phyloP scores from a whole-genome alignment of 2,797 vertebrate species.

The Gallinago nigripennis region DNA sequence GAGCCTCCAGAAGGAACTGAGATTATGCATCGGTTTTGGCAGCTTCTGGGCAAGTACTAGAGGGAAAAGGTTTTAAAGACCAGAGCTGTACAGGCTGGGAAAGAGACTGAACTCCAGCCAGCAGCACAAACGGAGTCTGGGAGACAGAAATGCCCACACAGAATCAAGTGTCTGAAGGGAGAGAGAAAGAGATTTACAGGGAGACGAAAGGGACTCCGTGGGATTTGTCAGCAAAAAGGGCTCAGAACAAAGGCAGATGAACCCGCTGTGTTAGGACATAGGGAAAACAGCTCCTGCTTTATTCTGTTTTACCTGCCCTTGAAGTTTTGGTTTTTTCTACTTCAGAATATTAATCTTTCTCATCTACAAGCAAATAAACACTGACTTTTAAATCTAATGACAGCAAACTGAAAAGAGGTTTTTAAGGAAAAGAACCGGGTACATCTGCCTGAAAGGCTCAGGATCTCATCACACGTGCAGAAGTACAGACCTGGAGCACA shows the following conservation, averaged over 20 bases:
- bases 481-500: not conserved
- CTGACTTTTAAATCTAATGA: not conserved
- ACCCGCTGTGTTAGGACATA: not conserved
- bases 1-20: not conserved
- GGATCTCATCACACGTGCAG: not conserved
- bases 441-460: not conserved
- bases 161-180: not conserved
- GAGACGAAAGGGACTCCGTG: accelerated
- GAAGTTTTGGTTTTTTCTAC: not conserved
- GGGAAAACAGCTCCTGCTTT: not conserved
- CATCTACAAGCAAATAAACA: not conserved
- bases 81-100: not conserved
- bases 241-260: not conserved
- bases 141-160: not conserved
- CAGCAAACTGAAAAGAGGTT: too few species aligned
- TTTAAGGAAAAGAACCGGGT: not conserved
- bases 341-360: not conserved
- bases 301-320: not conserved
- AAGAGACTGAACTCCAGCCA: not conserved
- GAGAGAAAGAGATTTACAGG: not conserved
- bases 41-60: not conserved
- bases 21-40: accelerated
- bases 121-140: not conserved
- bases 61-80: not conserved
- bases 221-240: not conserved